phyloP scores from a whole-genome alignment of 2,888 invertebrate genomes.

The Drosophila bunnanda region DNA sequence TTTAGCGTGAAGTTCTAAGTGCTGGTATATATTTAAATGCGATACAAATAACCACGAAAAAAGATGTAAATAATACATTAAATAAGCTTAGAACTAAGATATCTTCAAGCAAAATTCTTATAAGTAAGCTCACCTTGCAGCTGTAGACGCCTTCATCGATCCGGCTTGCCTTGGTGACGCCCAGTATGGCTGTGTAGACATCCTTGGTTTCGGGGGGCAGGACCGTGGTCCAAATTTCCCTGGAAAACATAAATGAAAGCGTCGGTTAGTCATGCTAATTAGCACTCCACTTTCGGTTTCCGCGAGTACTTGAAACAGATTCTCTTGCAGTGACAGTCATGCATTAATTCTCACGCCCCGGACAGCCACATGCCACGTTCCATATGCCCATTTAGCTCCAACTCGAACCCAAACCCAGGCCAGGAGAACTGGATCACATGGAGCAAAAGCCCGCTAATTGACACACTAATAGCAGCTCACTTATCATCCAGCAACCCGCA shows the following conservation, averaged over 20 bases:
- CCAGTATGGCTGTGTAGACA: conserved; percentile 88
- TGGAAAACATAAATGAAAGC: conserved; percentile 70
- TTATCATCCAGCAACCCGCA: conserved; percentile 57
- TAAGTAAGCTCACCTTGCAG: conserved; percentile 86
- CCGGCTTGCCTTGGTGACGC: conserved; percentile 88
- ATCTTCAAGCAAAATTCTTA: neutral
- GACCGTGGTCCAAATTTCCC: conserved; percentile 89
- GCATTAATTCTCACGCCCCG: conserved; percentile 62
- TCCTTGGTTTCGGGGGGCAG: conserved; percentile 84
- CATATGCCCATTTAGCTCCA: conserved; percentile 4
- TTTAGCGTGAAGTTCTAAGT: neutral
- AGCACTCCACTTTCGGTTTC: conserved; percentile 60
- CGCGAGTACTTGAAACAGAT: conserved; percentile 46
- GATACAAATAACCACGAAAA: neutral
- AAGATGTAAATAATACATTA: too few relatives aligned
- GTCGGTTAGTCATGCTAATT: conserved; percentile 53
- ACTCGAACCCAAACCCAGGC: neutral
- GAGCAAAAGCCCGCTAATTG: conserved; percentile 65
- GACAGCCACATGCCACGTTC: conserved; percentile 23
- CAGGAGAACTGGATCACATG: conserved; percentile 64
- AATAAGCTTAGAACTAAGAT: neutral
- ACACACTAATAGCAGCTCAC: conserved; percentile 72
- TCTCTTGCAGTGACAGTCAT: conserved; percentile 38
- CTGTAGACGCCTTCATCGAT: conserved; percentile 92
- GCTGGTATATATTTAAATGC: neutral